phyloP scores from a whole-genome alignment of 2,888 invertebrate genomes.

The Eupsilia transversa region DNA sequence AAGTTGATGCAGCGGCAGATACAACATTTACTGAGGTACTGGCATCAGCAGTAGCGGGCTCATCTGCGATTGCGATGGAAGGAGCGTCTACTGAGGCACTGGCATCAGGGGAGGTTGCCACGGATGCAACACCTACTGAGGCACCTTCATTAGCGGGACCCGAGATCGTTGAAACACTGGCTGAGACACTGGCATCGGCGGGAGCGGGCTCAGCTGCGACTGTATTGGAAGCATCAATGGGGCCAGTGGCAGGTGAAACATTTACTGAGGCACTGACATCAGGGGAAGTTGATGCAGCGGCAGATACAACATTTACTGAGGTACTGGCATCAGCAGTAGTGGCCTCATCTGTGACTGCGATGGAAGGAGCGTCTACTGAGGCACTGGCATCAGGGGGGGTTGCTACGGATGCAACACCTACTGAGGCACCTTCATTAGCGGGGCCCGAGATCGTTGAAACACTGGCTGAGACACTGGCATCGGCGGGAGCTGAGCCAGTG shows the following conservation, averaged over 20 bases:
- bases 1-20: rapidly evolving
- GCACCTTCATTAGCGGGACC: background rate
- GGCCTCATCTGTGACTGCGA: background rate
- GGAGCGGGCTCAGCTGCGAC: background rate
- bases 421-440: rapidly evolving
- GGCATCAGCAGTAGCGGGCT: background rate
- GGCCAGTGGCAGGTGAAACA: no score
- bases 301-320: background rate
- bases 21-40: background rate
- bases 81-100: background rate
- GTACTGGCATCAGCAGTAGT: no score
- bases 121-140: rapidly evolving
- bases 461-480: background rate
- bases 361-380: background rate
- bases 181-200: background rate
- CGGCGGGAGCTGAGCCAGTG: background rate
- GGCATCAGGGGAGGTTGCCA: background rate
- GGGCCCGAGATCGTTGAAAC: no score
- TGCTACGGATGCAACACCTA: no score
- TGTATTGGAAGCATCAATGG: no score
- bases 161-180: no score
- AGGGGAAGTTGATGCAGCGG: no score
- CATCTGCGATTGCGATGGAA: background rate
- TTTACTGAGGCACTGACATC: background rate
- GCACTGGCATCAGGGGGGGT: background rate